Conservation (phyloP, 2,113 vertebrate genomes). For the Cavia aperea region DNA sequence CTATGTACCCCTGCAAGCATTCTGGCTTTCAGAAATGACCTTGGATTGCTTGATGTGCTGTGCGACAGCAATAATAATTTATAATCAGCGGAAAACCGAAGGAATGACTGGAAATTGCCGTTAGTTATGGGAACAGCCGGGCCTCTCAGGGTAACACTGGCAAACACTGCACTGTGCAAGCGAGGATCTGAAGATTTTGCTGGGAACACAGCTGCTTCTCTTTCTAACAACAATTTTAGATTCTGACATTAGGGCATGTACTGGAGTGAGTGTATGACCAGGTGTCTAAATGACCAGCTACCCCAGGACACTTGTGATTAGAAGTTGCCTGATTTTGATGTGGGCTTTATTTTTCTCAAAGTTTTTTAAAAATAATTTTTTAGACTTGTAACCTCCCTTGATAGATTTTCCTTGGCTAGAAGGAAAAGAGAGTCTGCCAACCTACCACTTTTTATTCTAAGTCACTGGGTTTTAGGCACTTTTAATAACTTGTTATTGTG, state of each 20-base stretch:
- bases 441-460: constrained; percentile 4
- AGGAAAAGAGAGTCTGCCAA: background rate
- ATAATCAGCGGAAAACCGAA: constrained; percentile 40
- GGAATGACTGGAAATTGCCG: constrained; percentile 28
- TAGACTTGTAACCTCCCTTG: background rate
- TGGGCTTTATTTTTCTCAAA: constrained; percentile 7
- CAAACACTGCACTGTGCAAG: background rate
- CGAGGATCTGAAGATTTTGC: background rate
- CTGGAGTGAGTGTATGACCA: background rate
- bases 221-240: background rate
- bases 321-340: background rate
- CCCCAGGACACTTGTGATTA: background rate
- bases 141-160: background rate
- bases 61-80: constrained; percentile 35
- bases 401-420: background rate
- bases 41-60: background rate
- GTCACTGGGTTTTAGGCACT: background rate
- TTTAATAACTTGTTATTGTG: constrained; percentile 13
- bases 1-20: background rate
- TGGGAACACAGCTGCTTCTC: background rate
- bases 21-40: constrained; percentile 31
- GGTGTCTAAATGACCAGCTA: background rate
- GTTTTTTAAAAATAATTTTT: background rate
- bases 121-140: constrained; percentile 26
- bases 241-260: background rate